Conservation (phyloP, 1,140 invertebrate species). For the Dufourea novaeangliae region DNA sequence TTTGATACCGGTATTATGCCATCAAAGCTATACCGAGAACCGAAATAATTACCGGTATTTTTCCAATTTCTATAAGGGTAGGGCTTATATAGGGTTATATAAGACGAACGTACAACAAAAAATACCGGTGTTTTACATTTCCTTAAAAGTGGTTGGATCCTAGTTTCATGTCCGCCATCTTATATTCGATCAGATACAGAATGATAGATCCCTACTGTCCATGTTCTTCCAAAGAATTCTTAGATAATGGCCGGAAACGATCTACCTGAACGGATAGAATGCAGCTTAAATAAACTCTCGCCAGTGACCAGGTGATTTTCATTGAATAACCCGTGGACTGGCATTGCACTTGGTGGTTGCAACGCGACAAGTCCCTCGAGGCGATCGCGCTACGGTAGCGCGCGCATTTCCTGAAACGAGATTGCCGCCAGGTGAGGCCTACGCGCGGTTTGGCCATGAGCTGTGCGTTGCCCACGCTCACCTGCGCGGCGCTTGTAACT, state of each 20-base stretch:
- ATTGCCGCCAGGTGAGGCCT: slow-evolving; percentile 60
- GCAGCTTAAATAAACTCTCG: not conserved
- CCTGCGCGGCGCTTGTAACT: slow-evolving; percentile 54
- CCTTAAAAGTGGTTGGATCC: no score
- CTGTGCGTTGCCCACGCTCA: slow-evolving; percentile 63
- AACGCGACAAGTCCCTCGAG: not conserved
- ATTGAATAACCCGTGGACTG: not conserved
- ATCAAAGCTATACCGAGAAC: no score
- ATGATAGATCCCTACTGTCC: no score
- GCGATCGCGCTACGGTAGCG: slow-evolving; percentile 3
- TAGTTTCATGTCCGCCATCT: no score
- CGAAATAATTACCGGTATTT: no score
- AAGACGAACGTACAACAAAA: no score
- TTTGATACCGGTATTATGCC: no score
- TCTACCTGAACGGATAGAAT: not conserved
- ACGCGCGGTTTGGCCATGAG: slow-evolving; percentile 67
- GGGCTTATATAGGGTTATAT: no score
- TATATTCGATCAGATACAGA: no score
- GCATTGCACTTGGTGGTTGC: slow-evolving; percentile 4
- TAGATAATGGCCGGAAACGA: not conserved
- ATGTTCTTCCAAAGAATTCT: not conserved
- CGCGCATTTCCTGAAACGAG: slow-evolving; percentile 70
- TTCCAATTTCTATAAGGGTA: no score
- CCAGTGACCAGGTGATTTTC: not conserved
- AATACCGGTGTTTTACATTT: no score